Conservation (phyloP, 2,113 vertebrate species). For the Hemichromis elongatus region DNA sequence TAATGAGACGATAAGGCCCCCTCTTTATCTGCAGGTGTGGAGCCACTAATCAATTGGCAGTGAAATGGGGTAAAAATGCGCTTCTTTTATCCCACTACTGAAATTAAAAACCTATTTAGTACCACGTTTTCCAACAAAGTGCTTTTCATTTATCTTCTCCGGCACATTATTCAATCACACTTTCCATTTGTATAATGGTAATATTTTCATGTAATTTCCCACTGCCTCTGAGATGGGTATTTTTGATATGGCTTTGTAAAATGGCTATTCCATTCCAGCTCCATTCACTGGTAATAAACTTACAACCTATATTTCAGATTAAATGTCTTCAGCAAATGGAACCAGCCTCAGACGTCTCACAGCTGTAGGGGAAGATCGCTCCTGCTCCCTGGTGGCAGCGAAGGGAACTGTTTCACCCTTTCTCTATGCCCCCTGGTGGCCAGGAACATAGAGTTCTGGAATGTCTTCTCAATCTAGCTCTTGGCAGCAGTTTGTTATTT, state of each 20-base stretch:
- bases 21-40: slow-evolving; percentile 82
- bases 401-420: not conserved
- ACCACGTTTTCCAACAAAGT: slow-evolving; percentile 85
- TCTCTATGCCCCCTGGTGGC: slow-evolving; percentile 51
- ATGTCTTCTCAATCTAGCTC: not conserved
- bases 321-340: slow-evolving; percentile 70
- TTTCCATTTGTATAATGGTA: slow-evolving; percentile 83
- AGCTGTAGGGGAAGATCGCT: slow-evolving; percentile 25
- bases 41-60: slow-evolving; percentile 83
- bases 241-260: slow-evolving; percentile 71
- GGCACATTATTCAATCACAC: slow-evolving; percentile 81
- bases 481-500: slow-evolving; percentile 21
- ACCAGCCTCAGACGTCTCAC: slow-evolving; percentile 15
- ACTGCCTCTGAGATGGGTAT: slow-evolving; percentile 70
- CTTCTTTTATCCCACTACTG: slow-evolving; percentile 78
- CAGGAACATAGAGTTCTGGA: not conserved
- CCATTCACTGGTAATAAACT: slow-evolving; percentile 72
- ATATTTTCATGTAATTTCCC: slow-evolving; percentile 82
- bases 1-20: slow-evolving; percentile 85
- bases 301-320: slow-evolving; percentile 73
- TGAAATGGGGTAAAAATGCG: slow-evolving; percentile 70
- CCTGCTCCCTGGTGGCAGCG: slow-evolving; percentile 69
- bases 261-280: slow-evolving; percentile 66
- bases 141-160: slow-evolving; percentile 85
- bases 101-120: slow-evolving; percentile 88